A percentile compares a stretch with the other conserved stretches of the same genome.
phyloP scores from a whole-genome alignment of 2,888 invertebrate species.

The Bursaphelenchus okinawaensis region DNA sequence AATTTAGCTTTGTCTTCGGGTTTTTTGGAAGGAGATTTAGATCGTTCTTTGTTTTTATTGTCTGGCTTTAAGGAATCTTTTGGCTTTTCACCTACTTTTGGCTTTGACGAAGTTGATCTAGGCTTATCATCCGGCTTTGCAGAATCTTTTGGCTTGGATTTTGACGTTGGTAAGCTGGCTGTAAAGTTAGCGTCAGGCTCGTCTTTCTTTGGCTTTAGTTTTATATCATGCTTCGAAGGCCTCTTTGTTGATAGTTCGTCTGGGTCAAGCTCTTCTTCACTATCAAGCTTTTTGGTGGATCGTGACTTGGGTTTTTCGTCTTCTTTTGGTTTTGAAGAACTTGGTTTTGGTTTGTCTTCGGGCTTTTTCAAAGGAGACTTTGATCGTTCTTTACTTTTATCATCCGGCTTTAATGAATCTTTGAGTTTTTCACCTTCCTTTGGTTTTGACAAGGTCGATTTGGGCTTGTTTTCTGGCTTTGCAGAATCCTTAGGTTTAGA shows the following conservation, averaged over 20 bases:
- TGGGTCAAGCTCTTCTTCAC: slow-evolving; percentile 13
- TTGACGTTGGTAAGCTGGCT: too few relatives aligned
- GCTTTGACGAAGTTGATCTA: slow-evolving; percentile 17
- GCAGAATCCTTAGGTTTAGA: too few relatives aligned
- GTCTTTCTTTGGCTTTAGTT: slow-evolving; percentile 11
- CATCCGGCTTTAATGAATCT: background rate
- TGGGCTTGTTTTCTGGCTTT: slow-evolving; percentile 1
- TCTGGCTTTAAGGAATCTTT: slow-evolving; percentile 5
- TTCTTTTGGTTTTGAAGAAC: slow-evolving; percentile 1
- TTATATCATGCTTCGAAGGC: slow-evolving; percentile 10
- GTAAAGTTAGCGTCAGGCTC: slow-evolving; percentile 18
- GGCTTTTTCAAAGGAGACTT: slow-evolving; percentile 2
- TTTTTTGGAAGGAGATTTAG: slow-evolving; percentile 4
- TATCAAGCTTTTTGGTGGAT: slow-evolving; percentile 14
- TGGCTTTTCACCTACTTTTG: slow-evolving; percentile 5
- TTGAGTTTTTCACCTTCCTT: slow-evolving; percentile 7
- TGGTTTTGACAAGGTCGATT: background rate
- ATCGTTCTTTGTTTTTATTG: slow-evolving; percentile 11
- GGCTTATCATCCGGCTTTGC: slow-evolving; percentile 18
- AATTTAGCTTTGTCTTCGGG: slow-evolving; percentile 30
- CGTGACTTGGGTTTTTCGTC: background rate
- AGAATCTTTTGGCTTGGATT: slow-evolving; percentile 7
- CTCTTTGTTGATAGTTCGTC: slow-evolving; percentile 11
- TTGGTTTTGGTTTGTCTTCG: background rate
- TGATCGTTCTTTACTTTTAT: background rate